Evolutionary conservation across 2,797 vertebrate species (phyloP).

Genomic region (Corythornis leucogaster): DNA sequence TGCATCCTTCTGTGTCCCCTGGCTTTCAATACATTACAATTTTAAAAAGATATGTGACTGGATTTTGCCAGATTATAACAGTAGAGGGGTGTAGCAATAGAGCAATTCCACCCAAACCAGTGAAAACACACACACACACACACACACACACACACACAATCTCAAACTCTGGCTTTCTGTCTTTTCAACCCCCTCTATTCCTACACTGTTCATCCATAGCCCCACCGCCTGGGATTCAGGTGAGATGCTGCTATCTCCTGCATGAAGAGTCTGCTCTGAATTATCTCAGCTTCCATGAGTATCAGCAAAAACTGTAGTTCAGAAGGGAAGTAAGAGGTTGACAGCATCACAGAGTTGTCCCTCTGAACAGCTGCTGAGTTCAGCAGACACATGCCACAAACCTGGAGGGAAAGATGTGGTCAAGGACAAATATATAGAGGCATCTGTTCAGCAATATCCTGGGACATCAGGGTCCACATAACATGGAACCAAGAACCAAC

Average conservation of each 20-base stretch:
- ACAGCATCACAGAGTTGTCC: not conserved
- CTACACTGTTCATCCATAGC: not conserved
- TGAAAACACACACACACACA: not conserved
- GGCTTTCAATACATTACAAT: not conserved
- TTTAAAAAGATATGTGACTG: not conserved
- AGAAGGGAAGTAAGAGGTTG: not conserved
- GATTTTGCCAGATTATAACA: not conserved
- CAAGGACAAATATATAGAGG: not conserved
- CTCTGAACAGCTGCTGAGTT: constrained; percentile 8
- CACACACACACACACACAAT: not conserved
- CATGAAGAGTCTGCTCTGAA: not conserved
- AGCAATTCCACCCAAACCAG: not conserved
- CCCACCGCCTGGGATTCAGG: not conserved
- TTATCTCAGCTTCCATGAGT: not conserved
- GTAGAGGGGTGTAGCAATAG: not conserved
- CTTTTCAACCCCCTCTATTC: not conserved
- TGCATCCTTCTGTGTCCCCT: not conserved
- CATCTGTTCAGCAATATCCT: not conserved
- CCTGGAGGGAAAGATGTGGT: not conserved
- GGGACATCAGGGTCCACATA: rapidly evolving
- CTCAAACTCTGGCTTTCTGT: not conserved
- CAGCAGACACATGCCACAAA: not conserved
- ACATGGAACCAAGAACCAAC: not conserved
- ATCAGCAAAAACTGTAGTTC: not conserved
- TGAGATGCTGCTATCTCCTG: not conserved